Percentiles rank a stretch among this genome's conserved stretches.
These are phyloP conservation scores for Sebastes miniatus DNA, from an alignment of 2,797 vertebrate species.

Conservation along the genomic window DNA sequence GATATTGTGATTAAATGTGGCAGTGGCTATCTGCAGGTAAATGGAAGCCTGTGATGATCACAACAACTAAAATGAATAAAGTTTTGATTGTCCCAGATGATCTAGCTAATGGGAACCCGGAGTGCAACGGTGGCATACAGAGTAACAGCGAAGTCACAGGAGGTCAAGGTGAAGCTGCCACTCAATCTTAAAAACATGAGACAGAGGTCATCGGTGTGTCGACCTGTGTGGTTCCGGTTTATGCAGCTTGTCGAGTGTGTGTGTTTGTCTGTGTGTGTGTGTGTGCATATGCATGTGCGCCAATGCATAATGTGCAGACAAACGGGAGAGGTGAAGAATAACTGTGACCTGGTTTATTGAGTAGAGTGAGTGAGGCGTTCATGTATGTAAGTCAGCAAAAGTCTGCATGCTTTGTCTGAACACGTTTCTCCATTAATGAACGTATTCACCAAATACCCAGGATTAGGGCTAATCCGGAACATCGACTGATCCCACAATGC, in stretches of 20 bases:
- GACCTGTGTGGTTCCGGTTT: constrained; percentile 58
- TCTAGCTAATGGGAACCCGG: constrained; percentile 31
- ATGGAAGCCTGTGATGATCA: constrained; percentile 10
- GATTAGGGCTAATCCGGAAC: constrained; percentile 74
- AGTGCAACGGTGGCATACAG: constrained; percentile 20
- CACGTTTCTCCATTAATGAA: constrained; percentile 64
- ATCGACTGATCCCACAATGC: constrained; percentile 67
- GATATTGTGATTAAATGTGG: constrained; percentile 32
- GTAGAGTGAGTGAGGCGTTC: not conserved
- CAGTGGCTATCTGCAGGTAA: constrained; percentile 26
- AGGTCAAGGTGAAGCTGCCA: constrained; percentile 73
- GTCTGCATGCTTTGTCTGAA: constrained; percentile 5
- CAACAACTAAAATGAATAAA: constrained; percentile 22
- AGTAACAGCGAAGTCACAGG: constrained; percentile 35
- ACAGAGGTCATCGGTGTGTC: constrained; percentile 37
- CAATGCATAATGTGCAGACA: constrained; percentile 47
- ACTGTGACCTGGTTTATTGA: constrained; percentile 41
- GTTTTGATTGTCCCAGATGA: constrained; percentile 30
- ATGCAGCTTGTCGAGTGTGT: constrained; percentile 57
- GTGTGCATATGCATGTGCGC: constrained; percentile 5
- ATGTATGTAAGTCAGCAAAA: constrained; percentile 51
- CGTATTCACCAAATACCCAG: constrained; percentile 56
- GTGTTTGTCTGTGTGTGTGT: constrained; percentile 11
- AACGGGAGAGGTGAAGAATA: constrained; percentile 30
- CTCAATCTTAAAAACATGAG: constrained; percentile 75